Base-by-base conservation (phyloP, 2,797 vertebrate genomes). In the Enteromius mattozi region DNA sequence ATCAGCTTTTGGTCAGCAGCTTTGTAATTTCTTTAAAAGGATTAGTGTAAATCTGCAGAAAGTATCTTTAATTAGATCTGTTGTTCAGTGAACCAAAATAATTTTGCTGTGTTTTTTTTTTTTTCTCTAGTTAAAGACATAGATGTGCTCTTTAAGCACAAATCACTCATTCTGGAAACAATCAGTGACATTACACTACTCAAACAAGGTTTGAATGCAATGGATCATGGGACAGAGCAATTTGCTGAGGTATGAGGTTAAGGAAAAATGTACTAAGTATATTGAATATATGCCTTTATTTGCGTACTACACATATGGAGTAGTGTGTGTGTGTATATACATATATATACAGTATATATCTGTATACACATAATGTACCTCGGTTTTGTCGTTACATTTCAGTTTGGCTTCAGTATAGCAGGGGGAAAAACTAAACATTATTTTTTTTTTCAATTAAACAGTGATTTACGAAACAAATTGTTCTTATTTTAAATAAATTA, bases 91-190 rank as follows among this genome's bases (percentile, higher is more conserved):
- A 17, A 30, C 14, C 68, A n/a, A 51, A 45, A 16, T 69, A 5
- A 17, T 40, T 71, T 66, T 40, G 17, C 2, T 14, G 0, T 69
- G 24, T 84, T 74, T 78, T 16, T 6, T 61, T 84, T 19, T 88
- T 82, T 3, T 33, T 33, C 3, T 89, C 3, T 89, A 95, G 94
- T 93, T 89, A 83, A 85, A 63, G 84, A 87, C 79, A 91, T 92
- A 5, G 92, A 93, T 79, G 88, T 91, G 45, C 54, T 95, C 81
- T 88, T 92, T 74, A 85, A 74, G 69, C 93, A 94, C 81, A 89
- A 78, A 87, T 87, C 86, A 13, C 75, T 92, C 83, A 91, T 95
- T 80, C 85, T 70, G 0, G 92, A 94, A 84, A 90, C 91, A 51
- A 84, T 94, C 77, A 88, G 89, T 12, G 89, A 86, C n/a, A 56